A percentile compares a stretch with the other conserved stretches of the same genome.
Evolutionary conservation across 2,888 invertebrate genomes (phyloP).

Genomic region (Himalopsyche anomala): DNA sequence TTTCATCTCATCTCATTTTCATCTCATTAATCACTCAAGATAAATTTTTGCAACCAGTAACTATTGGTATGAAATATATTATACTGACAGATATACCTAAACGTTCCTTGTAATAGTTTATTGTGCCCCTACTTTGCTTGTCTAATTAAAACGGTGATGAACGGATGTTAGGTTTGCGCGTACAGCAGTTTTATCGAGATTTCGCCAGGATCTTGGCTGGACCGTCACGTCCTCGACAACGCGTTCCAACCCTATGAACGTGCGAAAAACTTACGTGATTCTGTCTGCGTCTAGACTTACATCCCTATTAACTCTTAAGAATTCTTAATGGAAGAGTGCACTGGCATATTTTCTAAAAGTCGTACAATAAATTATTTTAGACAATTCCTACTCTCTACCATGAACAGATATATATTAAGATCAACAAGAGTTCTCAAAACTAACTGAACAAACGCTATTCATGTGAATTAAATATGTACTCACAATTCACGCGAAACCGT

Average conservation of each 20-base stretch:
- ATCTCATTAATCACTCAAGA: not conserved
- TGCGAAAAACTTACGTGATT: conserved; percentile 39
- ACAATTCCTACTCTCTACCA: too few species aligned
- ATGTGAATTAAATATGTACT: too few species aligned
- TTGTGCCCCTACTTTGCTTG: conserved; percentile 52
- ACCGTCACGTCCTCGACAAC: conserved; percentile 49
- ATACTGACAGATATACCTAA: conserved; percentile 46
- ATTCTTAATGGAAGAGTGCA: conserved; percentile 24
- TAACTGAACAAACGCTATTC: too few species aligned
- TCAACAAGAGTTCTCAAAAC: too few species aligned
- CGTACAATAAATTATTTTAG: conserved; percentile 4
- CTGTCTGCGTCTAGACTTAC: conserved; percentile 40
- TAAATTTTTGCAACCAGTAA: not conserved
- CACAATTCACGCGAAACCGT: too few species aligned
- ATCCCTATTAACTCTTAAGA: not conserved
- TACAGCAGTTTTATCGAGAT: conserved; percentile 56
- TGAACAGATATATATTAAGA: too few species aligned
- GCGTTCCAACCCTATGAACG: conserved; percentile 28
- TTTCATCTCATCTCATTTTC: too few species aligned
- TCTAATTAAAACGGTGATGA: conserved; percentile 57
- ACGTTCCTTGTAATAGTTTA: conserved; percentile 48
- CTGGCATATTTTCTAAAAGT: not conserved
- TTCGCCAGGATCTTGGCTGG: conserved; percentile 37
- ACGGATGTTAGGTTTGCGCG: conserved; percentile 49
- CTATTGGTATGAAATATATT: conserved; percentile 44